Conservation (phyloP, 2,888 invertebrate genomes). For the Rhyacophila evoluta region DNA sequence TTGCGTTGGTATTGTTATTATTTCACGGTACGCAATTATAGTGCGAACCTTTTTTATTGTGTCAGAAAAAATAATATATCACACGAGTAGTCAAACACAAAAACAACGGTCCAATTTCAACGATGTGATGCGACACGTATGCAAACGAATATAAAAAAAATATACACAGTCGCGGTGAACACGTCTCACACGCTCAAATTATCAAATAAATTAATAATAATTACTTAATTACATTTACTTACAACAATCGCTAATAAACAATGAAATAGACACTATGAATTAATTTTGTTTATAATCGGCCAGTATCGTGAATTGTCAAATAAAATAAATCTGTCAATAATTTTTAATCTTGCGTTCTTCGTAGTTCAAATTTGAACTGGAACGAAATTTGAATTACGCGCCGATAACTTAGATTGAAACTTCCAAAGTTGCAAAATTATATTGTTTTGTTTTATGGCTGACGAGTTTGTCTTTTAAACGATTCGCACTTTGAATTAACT, state of each 20-base stretch:
- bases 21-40: constrained; percentile 34
- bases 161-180: background rate
- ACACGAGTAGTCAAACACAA: constrained; percentile 32
- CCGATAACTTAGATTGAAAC: background rate
- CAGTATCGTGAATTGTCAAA: background rate
- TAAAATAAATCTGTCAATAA: background rate
- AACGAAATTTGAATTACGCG: background rate
- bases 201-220: too few species aligned
- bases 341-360: background rate
- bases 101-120: constrained; percentile 36
- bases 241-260: too few species aligned
- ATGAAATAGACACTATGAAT: too few species aligned
- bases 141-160: background rate
- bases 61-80: background rate
- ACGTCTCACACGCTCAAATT: constrained; percentile 7
- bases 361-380: background rate
- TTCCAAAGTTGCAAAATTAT: background rate
- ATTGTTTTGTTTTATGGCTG: background rate
- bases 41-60: background rate
- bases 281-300: background rate
- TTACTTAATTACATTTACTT: too few species aligned
- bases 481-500: background rate
- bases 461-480: background rate
- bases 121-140: constrained; percentile 14
- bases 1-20: background rate